Evolutionary conservation across 1,140 invertebrate species (phyloP).

Genomic region (Lutraria rhynchaena): DNA sequence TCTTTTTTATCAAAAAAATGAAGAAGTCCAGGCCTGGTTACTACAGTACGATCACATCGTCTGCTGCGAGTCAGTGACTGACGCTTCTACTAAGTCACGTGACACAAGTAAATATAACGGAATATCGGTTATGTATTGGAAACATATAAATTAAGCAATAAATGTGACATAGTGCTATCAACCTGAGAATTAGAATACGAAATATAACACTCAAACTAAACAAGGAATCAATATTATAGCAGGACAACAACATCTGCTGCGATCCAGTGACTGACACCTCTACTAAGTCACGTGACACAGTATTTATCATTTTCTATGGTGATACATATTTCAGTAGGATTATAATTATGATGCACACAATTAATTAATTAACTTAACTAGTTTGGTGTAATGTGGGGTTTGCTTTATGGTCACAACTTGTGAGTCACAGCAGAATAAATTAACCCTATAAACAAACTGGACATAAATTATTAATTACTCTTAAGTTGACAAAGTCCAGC

Average conservation of each 20-base stretch:
- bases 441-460: slow-evolving; percentile 13
- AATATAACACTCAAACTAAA: too few species aligned
- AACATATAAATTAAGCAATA: too few species aligned
- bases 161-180: too few species aligned
- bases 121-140: too few species aligned
- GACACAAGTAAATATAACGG: too few species aligned
- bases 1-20: too few species aligned
- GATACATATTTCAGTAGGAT: slow-evolving; percentile 16
- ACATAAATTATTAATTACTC: slow-evolving; percentile 34
- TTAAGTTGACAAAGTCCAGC: slow-evolving; percentile 16
- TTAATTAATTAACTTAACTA: slow-evolving; percentile 19
- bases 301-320: slow-evolving; percentile 13
- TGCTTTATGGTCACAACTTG: not conserved
- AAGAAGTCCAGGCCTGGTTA: too few species aligned
- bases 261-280: not conserved
- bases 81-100: too few species aligned
- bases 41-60: too few species aligned
- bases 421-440: not conserved
- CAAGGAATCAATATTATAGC: too few species aligned
- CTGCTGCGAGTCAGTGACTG: too few species aligned
- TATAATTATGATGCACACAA: slow-evolving; percentile 5
- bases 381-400: not conserved
- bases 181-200: too few species aligned
- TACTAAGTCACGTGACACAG: not conserved
- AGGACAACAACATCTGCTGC: slow-evolving; percentile 13